phyloP scores from a whole-genome alignment of 2,888 invertebrate species.

The Craniophora ligustri region DNA sequence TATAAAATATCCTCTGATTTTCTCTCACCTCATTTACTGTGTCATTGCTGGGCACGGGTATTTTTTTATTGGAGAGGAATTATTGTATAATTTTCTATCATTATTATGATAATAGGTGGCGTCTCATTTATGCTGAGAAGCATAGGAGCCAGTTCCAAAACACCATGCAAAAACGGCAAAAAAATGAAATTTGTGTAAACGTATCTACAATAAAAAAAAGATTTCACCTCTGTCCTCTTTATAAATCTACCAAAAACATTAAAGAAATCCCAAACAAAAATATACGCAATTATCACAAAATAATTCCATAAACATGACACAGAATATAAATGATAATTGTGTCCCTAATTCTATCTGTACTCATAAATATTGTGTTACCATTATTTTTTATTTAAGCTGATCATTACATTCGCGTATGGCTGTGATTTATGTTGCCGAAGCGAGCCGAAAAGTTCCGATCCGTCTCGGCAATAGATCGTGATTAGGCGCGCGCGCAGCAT shows the following conservation, averaged over 20 bases:
- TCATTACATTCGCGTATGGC: conserved; percentile 69
- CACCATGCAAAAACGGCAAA: too few species aligned
- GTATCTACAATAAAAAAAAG: neutral
- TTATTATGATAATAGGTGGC: too few species aligned
- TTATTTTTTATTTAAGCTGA: conserved; percentile 55
- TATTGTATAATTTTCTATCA: too few species aligned
- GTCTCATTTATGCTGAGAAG: too few species aligned
- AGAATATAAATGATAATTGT: conserved; percentile 53
- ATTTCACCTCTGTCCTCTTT: neutral
- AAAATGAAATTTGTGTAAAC: too few species aligned
- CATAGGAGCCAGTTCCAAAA: too few species aligned
- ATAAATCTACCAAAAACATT: conserved; percentile 14
- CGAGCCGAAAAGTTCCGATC: conserved; percentile 54
- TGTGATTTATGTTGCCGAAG: conserved; percentile 67
- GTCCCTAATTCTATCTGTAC: conserved; percentile 46
- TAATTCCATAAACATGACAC: conserved; percentile 50
- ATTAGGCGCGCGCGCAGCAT: conserved; percentile 70
- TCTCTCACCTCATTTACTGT: too few species aligned
- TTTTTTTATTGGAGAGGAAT: too few species aligned
- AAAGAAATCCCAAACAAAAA: conserved; percentile 24
- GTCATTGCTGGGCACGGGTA: too few species aligned
- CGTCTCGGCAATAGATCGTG: conserved; percentile 64
- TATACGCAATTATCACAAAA: conserved; percentile 39
- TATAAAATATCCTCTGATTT: too few species aligned
- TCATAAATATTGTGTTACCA: conserved; percentile 54